phyloP scores from a whole-genome alignment of 92 coral and sea anemone genomes.

The Parazoanthus darwini region DNA sequence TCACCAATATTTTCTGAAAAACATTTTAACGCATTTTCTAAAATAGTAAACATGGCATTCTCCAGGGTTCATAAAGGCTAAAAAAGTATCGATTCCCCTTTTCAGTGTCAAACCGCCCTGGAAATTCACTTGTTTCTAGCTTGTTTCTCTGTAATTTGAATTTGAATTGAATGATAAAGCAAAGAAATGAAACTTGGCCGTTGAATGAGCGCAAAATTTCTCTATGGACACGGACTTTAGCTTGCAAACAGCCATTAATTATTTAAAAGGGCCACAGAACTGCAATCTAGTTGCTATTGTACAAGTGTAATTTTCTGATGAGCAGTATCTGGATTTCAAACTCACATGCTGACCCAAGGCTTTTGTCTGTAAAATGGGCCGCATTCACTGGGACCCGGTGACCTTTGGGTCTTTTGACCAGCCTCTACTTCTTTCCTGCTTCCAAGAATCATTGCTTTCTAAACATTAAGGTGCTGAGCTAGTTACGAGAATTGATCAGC shows the following conservation, averaged over 20 bases:
- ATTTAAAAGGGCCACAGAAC: background rate
- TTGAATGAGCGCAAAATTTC: constrained; percentile 14
- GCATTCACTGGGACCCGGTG: background rate
- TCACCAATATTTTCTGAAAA: background rate
- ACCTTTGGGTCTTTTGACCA: background rate
- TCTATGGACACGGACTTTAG: constrained; percentile 29
- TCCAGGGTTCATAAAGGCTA: background rate
- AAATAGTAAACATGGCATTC: background rate
- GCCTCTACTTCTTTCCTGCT: background rate
- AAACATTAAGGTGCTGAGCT: background rate
- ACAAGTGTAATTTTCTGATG: constrained; percentile 23
- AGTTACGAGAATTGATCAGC: constrained; percentile 10
- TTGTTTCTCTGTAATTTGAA: background rate
- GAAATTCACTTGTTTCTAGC: background rate
- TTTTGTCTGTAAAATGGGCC: background rate
- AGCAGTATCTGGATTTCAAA: constrained; percentile 9
- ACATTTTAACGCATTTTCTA: background rate
- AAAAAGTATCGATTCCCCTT: background rate
- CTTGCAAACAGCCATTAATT: constrained; percentile 40
- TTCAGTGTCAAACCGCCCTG: background rate
- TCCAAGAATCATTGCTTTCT: background rate
- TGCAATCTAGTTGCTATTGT: constrained; percentile 24
- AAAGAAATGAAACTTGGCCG: background rate
- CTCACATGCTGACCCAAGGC: constrained; percentile 3
- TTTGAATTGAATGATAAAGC: constrained; percentile 11